Evolutionary conservation across 1,140 invertebrate genomes (phyloP), one percentile per base, ranked within the genome.

Genomic region (Cyclina sinensis): DNA sequence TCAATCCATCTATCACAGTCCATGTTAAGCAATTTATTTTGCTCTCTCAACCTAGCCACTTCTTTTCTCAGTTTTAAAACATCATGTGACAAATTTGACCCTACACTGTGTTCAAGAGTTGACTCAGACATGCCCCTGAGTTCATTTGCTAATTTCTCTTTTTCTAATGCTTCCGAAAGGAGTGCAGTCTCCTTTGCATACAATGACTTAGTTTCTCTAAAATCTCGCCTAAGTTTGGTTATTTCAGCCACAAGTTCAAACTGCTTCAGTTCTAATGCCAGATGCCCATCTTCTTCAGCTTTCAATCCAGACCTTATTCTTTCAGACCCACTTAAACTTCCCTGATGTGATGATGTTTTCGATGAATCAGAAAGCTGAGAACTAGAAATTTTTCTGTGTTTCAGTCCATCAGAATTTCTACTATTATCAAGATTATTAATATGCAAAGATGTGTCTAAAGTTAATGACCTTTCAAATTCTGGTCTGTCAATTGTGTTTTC

Each of bases 111-210:
- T n/a, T 79, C 62, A 51, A 43, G 21, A 62, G 70, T 43, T 21
- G 43, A 79, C 16, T n/a, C 65, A 37, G 46, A 62, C 35, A 68
- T 89, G 39, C 79, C 51, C 21, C 68, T 65, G 43, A 88, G 27
- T 54, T 90, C 51, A 21, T 86, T 86, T 21, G 46, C 46, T 21
- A 73, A 1, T 68, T 89, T 89, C 30, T 94, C 92, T 43, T 89
- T 91, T 37, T 92, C 92, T 21, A 95, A 81, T 9, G 91, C 91
- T 89, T 94, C 93, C 9, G 93, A 88, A 18, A 95, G 70, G 18
- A 94, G 84, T 27, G 90, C 86, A 70, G 91, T 94, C 85, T 95
- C 94, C 57, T 92, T 89, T n/a, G 90, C 90, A 90, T 93, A 94
- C 5, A 93, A 86, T 43, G 92, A 91, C 85, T 93, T 94, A 27